Base-by-base conservation (phyloP, 2,797 vertebrate genomes). In the Sebastes jordani region DNA sequence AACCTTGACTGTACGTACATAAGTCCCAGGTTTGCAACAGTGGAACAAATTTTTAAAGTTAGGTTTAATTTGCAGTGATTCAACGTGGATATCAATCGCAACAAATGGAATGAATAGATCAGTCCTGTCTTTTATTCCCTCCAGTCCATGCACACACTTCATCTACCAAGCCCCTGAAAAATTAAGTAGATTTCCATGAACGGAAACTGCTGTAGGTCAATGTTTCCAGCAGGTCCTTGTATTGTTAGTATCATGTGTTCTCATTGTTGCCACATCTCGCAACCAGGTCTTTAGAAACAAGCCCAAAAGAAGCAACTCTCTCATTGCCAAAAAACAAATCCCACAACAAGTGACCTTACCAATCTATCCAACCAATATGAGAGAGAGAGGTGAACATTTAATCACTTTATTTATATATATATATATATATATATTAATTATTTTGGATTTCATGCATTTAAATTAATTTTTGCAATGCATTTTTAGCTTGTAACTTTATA, bases 1-100 rank as follows among this genome's bases (percentile, higher is more conserved):
- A 25, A 74, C 74, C 67, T 74, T 75, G 27, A 64, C 32, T 80
- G 22, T 61, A 32, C 71, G 25, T 61, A 32, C 71, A 56, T 52
- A 32, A 66, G 34, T 63, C 29, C 2, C 18, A 14, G 20, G 18
- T 69, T 65, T 61, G 7, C 11, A 70, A 36, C 22, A 13, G 11
- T 22, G 68, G 14, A 32, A 60, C 66, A 64, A 49, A 10, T 6
- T 8, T 27, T 32, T 14, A 20, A 63, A 25, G 9, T 4, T 7
- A 16, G 36, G 2, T 71, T 73, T 30, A 36, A 76, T 75, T 80
- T 29, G 4, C 49, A 66, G 52, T 49, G 22, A 61, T 67, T 75
- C 23, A 36, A 32, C 23, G 1, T 63, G 29, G 16, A 62, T 11
- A 61, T 71, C 38, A 49, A 58, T 56, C n/a, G 68, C 20, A 65